Base-by-base conservation (phyloP, 30 jellyfish, hydroid and myxozoan genomes). In the Catostylus mosaicus region DNA sequence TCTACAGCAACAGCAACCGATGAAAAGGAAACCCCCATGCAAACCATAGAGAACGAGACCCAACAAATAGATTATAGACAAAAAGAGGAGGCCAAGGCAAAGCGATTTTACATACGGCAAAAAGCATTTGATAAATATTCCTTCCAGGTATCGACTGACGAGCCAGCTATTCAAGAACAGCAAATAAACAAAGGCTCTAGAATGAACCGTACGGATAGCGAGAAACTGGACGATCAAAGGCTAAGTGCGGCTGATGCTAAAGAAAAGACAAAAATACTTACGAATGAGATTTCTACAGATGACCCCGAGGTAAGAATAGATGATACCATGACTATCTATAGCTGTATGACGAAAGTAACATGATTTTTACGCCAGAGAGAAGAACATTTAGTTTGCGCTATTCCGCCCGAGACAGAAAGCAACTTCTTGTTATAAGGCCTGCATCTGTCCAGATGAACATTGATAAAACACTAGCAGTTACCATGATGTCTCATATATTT, bases 281-380 rank as follows among this genome's bases (percentile, higher is more conserved):
- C 92, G 26, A 82, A 82, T 30, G 72, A 33, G 4, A 38, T 82
- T 10, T 82, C 92, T 18, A 68, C 80, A 0, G 92, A 82, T 20
- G 92, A 82, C 12, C 92, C 92, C 16, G 92, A 82, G 75, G 92
- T 82, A 18, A 62, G 75, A 1, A 52, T 52, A n/a, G n/a, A n/a
- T n/a, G n/a, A n/a, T n/a, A n/a, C n/a, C n/a, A n/a, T n/a, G n/a
- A n/a, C n/a, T n/a, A n/a, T n/a, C n/a, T n/a, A n/a, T n/a, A n/a
- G n/a, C n/a, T n/a, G n/a, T n/a, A n/a, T n/a, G n/a, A n/a, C n/a
- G n/a, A n/a, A n/a, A n/a, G n/a, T n/a, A n/a, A n/a, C n/a, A n/a
- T n/a, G n/a, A n/a, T n/a, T n/a, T n/a, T n/a, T n/a, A n/a, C n/a
- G n/a, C n/a, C n/a, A n/a, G n/a, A n/a, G n/a, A n/a, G n/a, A n/a